phyloP scores from a whole-genome alignment of 2,797 vertebrate species.

The Morus bassanus region DNA sequence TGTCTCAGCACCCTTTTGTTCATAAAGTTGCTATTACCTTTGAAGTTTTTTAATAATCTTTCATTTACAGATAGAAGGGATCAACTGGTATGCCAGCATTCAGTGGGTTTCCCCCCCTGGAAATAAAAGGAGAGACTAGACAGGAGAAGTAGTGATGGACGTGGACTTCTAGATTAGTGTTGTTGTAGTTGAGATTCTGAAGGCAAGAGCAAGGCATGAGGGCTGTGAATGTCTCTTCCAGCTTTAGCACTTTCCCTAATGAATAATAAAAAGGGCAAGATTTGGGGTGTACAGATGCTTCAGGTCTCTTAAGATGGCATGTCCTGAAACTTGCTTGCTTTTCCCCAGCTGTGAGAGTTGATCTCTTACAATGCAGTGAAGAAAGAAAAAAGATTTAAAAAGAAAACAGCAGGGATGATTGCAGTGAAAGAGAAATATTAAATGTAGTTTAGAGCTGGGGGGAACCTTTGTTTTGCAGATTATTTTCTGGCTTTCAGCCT shows the following conservation, averaged over 20 bases:
- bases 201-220: neutral
- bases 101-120: neutral
- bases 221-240: neutral
- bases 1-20: neutral
- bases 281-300: neutral
- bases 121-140: neutral
- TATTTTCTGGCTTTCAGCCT: conserved; percentile 54
- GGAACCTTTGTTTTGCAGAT: conserved; percentile 50
- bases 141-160: neutral
- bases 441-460: conserved; percentile 36
- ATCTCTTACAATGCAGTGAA: neutral
- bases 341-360: neutral
- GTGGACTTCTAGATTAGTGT: neutral
- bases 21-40: neutral
- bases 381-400: neutral
- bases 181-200: neutral
- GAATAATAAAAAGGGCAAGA: neutral
- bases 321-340: neutral
- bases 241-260: neutral
- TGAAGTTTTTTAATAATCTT: neutral
- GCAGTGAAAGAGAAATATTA: conserved; percentile 21
- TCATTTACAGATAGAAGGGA: neutral
- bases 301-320: neutral
- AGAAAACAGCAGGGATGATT: neutral
- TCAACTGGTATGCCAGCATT: neutral